Percentiles rank a stretch among this genome's conserved stretches.
phyloP scores from a whole-genome alignment of 2,888 invertebrate genomes.

The Caenorhabditis imperialis region DNA sequence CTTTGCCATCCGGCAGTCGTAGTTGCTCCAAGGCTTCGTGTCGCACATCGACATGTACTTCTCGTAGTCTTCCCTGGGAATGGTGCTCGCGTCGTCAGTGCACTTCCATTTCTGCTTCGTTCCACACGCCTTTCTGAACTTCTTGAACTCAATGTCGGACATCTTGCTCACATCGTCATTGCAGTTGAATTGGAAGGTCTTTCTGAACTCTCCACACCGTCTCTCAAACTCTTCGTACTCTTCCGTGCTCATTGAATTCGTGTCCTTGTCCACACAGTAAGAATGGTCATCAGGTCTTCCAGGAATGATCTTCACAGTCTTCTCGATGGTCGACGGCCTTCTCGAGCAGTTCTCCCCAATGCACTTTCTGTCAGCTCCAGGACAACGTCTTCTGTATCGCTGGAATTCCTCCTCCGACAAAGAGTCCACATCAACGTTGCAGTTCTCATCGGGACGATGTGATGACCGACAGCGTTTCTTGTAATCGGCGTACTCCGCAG shows the following conservation, averaged over 20 bases:
- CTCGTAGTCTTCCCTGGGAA: slow-evolving; percentile 14
- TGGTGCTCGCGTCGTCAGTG: slow-evolving; percentile 13
- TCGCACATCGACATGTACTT: slow-evolving; percentile 22
- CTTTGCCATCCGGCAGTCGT: slow-evolving; percentile 2
- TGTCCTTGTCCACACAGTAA: slow-evolving; percentile 13
- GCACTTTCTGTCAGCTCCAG: neutral
- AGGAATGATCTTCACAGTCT: slow-evolving; percentile 13
- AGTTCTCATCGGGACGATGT: slow-evolving; percentile 4
- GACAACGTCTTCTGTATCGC: slow-evolving; percentile 13
- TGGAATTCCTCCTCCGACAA: slow-evolving; percentile 18
- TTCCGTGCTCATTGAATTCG: slow-evolving; percentile 14
- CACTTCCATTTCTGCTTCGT: slow-evolving; percentile 27
- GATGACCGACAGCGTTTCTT: slow-evolving; percentile 21
- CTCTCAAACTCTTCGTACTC: slow-evolving; percentile 7
- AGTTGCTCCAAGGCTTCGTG: neutral
- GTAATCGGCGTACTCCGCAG: slow-evolving; percentile 24
- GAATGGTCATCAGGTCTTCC: neutral
- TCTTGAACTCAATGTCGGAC: slow-evolving; percentile 23
- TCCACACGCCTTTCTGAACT: slow-evolving; percentile 27
- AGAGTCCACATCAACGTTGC: slow-evolving; percentile 7
- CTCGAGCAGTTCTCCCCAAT: neutral
- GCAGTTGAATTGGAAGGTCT: slow-evolving; percentile 31
- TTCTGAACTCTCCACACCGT: slow-evolving; percentile 9
- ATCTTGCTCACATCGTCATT: slow-evolving; percentile 23
- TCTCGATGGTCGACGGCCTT: slow-evolving; percentile 18